These are phyloP conservation scores for Cirrhinus mrigala DNA, from an alignment of 2,797 vertebrate species.

Conservation along the genomic window DNA sequence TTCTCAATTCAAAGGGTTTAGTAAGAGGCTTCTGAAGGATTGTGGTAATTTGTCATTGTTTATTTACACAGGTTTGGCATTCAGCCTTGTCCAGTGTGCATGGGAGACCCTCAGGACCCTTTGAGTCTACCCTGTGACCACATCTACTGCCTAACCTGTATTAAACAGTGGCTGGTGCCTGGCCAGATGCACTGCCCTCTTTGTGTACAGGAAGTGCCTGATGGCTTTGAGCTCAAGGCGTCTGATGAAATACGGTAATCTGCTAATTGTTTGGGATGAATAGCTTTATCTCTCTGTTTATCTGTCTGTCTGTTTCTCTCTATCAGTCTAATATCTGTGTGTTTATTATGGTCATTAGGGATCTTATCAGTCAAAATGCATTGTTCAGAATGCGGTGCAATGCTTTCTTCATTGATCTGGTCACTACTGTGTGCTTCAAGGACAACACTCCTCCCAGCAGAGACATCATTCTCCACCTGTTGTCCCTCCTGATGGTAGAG, in stretches of 20 bases:
- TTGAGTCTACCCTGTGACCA: conserved; percentile 87
- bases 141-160: conserved; percentile 84
- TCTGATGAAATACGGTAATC: conserved; percentile 82
- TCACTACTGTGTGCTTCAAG: conserved; percentile 93
- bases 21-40: neutral
- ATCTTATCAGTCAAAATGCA: conserved; percentile 76
- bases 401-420: conserved; percentile 91
- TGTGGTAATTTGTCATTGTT: neutral
- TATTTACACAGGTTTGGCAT: conserved; percentile 78
- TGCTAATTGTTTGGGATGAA: neutral
- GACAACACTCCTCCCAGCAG: conserved; percentile 86
- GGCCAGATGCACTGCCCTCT: conserved; percentile 86
- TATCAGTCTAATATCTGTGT: neutral
- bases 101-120: conserved; percentile 82
- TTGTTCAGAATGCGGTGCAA: conserved; percentile 88
- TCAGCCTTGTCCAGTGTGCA: conserved; percentile 81
- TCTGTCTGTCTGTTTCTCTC: neutral
- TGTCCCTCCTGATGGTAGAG: conserved; percentile 86
- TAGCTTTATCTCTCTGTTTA: neutral
- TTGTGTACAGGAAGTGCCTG: conserved; percentile 74
- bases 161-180: conserved; percentile 77
- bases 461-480: conserved; percentile 80
- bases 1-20: neutral
- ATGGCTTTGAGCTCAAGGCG: conserved; percentile 71
- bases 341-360: conserved; percentile 69